Evolutionary conservation across 2,113 vertebrate genomes (phyloP).

Genomic region (Psittacula cyanocephala): DNA sequence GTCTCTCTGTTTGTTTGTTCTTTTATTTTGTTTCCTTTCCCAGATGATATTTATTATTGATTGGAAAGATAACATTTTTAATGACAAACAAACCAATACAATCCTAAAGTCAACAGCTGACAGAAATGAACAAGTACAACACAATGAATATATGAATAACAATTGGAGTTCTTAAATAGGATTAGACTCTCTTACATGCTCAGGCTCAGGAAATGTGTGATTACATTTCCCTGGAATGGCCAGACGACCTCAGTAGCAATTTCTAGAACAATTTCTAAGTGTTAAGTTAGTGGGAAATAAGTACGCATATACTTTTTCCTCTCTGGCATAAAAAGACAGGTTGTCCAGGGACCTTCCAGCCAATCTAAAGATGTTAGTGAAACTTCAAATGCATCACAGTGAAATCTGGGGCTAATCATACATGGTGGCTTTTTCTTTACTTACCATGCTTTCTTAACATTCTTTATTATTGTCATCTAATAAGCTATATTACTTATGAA

Average conservation of each 20-base stretch:
- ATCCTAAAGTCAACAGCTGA: constrained; percentile 56
- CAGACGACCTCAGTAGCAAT: not conserved
- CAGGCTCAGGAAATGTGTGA: not conserved
- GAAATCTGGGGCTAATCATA: not conserved
- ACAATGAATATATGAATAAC: constrained; percentile 62
- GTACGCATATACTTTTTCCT: not conserved
- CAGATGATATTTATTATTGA: constrained; percentile 60
- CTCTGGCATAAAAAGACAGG: not conserved
- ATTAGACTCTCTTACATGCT: not conserved
- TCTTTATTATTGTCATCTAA: not conserved
- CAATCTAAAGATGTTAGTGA: not conserved
- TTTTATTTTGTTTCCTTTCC: constrained; percentile 13
- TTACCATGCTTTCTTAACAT: not conserved
- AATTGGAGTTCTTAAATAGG: not conserved
- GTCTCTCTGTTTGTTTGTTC: not conserved
- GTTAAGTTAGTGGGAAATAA: not conserved
- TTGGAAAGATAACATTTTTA: constrained; percentile 44
- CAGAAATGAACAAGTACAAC: constrained; percentile 33
- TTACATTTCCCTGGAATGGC: not conserved
- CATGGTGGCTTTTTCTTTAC: not conserved
- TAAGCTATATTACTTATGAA: not conserved
- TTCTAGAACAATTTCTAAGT: not conserved
- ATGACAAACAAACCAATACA: constrained; percentile 51
- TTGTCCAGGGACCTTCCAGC: not conserved
- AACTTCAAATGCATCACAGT: not conserved